Base-by-base conservation (phyloP, 2,888 invertebrate species). In the Acleris emargana region DNA sequence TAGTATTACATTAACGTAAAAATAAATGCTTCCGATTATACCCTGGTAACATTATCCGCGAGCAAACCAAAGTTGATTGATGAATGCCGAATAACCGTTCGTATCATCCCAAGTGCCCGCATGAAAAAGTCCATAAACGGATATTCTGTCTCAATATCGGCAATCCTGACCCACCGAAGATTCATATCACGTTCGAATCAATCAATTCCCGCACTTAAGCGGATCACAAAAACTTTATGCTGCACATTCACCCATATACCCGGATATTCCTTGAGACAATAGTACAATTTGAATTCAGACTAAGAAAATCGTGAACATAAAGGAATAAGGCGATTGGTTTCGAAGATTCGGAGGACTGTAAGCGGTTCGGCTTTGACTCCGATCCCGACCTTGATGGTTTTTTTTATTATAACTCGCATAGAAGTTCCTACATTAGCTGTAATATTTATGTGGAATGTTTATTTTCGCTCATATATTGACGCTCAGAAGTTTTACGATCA, bases 161-260 rank as follows among this genome's bases (percentile, higher is more conserved):
- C 13, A 52, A 52, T 45, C 62, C 28, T 62, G 22, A 55, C 43
- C 51, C 13, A 16, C 59, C 5, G 20, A 9, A 49, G 17, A 64
- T 64, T 64, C 64, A 59, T 54, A 59, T 59, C 64, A 54, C 64
- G 59, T 64, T 28, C 54, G 43, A 59, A 59, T 64, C 64, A 64
- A 64, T 64, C 64, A 54, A 7, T 43, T 25, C 25, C n/a, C 54
- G 49, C 53, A 28, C 54, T 20, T 43, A 43, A 20, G 47, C 13
- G 16, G 22, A 20, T 50, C 59, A 45, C 59, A 64, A 54, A 54
- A 59, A 50, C 25, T 51, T 64, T 64, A 64, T 64, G 47, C 52
- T 17, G 25, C 17, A 16, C 18, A 18, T 47, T 47, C 5, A n/a
- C n/a, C n/a, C n/a, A n/a, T n/a, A n/a, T 47, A 42, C 13, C 17